Evolutionary conservation across 2,797 vertebrate species (phyloP), one percentile per base, ranked within the genome.

Genomic region (Tarsius wallacei): DNA sequence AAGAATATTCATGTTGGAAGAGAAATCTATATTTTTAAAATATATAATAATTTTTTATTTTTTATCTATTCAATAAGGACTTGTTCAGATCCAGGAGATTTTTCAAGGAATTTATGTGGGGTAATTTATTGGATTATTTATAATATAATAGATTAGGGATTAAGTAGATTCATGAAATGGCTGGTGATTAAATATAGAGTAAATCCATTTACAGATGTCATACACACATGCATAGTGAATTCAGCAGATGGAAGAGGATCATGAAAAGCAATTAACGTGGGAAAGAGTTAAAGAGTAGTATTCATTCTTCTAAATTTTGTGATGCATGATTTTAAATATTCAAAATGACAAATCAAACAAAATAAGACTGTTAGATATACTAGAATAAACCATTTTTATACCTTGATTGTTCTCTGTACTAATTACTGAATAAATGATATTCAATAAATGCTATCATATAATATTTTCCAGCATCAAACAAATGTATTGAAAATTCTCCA

Each of bases 281-380:
- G 26, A 74, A 78, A 90, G 26, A 59, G 47, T 82, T 55, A 74
- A 68, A 87, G 13, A 90, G 17, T 68, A 49, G 12, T 49, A 78
- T 57, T 96, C 51, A 71, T 89, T 83, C 15, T 90, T 89, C 2
- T 80, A 91, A 78, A 93, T 89, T 93, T 90, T 70, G 42, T 92
- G 47, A 94, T n/a, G 8, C 47, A 15, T 70, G 22, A 66, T 87
- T 95, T 93, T 31, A 71, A 87, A 74, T 17, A 63, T 78, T 82
- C 36, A 89, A 91, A 84, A 73, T 92, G 21, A 91, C 28, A 82
- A 68, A 66, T 91, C 5, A 77, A 63, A 77, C 17, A 93, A 91
- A 91, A 71, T 84, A 24, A 86, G 91, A 86, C 71, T 93, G 16
- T 49, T 93, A 93, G 73, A 55, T 81, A 49, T 93, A 86, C 28